phyloP scores from a whole-genome alignment of 2,888 invertebrate genomes.

The Drosophila anomalipes region DNA sequence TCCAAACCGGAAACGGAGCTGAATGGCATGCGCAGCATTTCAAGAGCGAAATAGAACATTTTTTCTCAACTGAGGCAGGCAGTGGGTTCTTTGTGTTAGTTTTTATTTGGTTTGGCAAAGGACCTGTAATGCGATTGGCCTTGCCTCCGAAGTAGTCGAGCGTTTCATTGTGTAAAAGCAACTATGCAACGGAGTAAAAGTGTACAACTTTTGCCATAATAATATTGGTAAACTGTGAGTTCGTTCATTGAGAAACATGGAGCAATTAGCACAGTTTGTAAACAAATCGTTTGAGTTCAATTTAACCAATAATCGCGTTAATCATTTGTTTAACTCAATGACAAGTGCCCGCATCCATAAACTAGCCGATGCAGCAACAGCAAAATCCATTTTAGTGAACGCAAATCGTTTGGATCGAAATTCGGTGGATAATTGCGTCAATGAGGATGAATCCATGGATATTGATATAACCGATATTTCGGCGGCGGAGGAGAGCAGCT shows the following conservation, averaged over 20 bases:
- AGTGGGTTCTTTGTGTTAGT: conserved; percentile 21
- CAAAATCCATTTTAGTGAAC: conserved; percentile 55
- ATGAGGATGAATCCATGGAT: conserved; percentile 85
- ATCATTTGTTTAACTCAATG: conserved; percentile 83
- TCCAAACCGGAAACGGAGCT: conserved; percentile 10
- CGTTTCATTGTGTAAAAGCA: conserved; percentile 65
- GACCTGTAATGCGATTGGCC: conserved; percentile 67
- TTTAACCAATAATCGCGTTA: conserved; percentile 83
- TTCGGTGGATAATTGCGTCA: conserved; percentile 63
- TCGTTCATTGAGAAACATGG: conserved; percentile 87
- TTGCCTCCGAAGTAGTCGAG: conserved; percentile 64
- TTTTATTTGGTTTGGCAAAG: conserved; percentile 53
- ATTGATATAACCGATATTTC: conserved; percentile 85
- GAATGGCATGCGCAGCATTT: conserved; percentile 53
- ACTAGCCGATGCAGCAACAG: conserved; percentile 56
- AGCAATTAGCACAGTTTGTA: conserved; percentile 96
- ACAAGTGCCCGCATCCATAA: conserved; percentile 73
- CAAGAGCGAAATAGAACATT: conserved; percentile 23
- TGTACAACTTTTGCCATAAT: conserved; percentile 28
- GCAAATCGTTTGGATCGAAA: conserved; percentile 45
- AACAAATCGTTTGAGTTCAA: conserved; percentile 93
- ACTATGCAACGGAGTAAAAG: conserved; percentile 64
- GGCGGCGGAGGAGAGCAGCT: conserved; percentile 73
- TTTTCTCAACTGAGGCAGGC: conserved; percentile 8
- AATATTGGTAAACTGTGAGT: conserved; percentile 14